These are phyloP conservation scores for Patella pellucida DNA, from an alignment of 2,888 invertebrate genomes.

Conservation along the genomic window DNA sequence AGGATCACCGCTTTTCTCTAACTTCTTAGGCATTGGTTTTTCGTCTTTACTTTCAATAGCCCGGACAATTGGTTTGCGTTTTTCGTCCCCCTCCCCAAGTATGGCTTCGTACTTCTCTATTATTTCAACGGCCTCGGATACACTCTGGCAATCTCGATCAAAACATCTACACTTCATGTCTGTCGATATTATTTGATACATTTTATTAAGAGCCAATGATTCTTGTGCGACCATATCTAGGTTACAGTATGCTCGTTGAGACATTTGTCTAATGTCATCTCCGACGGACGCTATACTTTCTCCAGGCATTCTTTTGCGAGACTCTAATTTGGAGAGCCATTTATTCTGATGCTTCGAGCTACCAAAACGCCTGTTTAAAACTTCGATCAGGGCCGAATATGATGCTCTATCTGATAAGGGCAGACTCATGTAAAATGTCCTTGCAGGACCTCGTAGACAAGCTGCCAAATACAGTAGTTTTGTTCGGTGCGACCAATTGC, in stretches of 20 bases:
- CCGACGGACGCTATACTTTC: constrained; percentile 25
- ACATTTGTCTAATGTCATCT: constrained; percentile 30
- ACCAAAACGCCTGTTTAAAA: not conserved
- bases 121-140: constrained; percentile 33
- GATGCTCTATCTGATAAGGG: not conserved
- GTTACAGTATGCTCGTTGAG: constrained; percentile 26
- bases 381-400: not conserved
- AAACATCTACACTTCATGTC: constrained; percentile 39
- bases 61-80: constrained; percentile 18
- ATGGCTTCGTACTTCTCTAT: constrained; percentile 35
- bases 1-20: not conserved
- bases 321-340: not conserved
- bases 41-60: constrained; percentile 14
- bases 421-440: constrained; percentile 3
- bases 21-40: not conserved
- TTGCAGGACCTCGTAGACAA: constrained; percentile 8
- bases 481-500: not conserved
- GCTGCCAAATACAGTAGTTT: constrained; percentile 7
- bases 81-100: constrained; percentile 25
- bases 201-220: constrained; percentile 30
- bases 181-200: constrained; percentile 28
- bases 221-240: constrained; percentile 31
- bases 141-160: constrained; percentile 31
- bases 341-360: not conserved
- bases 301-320: constrained; percentile 4